Conservation (phyloP, 1,140 invertebrate species). For the Batillaria attramentaria region DNA sequence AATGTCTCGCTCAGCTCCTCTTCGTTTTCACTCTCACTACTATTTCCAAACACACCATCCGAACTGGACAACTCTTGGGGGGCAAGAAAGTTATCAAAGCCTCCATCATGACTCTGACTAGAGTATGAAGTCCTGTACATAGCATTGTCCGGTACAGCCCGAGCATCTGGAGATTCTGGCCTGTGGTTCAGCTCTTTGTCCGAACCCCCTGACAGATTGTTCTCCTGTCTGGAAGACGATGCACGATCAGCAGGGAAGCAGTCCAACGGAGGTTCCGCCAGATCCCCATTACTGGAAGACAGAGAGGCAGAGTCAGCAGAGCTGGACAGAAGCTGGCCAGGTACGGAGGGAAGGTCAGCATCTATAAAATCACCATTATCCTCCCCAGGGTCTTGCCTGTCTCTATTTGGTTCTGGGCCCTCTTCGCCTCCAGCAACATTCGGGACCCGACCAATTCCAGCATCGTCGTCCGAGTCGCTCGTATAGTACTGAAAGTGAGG, state of each 20-base stretch:
- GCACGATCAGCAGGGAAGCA: constrained; percentile 28
- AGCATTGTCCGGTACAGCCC: constrained; percentile 20
- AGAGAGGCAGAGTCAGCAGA: constrained; percentile 58
- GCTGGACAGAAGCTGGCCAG: constrained; percentile 56
- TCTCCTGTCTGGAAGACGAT: constrained; percentile 42
- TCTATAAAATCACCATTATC: constrained; percentile 68
- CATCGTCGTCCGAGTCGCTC: constrained; percentile 18
- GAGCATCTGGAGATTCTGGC: constrained; percentile 14
- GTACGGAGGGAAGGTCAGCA: constrained; percentile 60
- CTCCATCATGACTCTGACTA: constrained; percentile 41
- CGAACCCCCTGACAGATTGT: constrained; percentile 14
- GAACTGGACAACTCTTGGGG: constrained; percentile 8
- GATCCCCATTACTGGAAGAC: constrained; percentile 53
- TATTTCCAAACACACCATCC: constrained; percentile 31
- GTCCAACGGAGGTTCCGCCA: constrained; percentile 45
- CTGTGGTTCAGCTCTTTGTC: constrained; percentile 29
- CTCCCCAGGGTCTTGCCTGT: constrained; percentile 49
- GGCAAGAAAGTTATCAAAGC: constrained; percentile 12
- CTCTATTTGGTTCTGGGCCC: neutral
- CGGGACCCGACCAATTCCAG: neutral
- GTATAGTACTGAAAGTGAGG: neutral
- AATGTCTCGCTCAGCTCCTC: constrained; percentile 21
- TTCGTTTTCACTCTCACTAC: constrained; percentile 50
- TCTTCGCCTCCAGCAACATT: neutral
- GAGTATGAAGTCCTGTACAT: constrained; percentile 21